phyloP scores from a whole-genome alignment of 2,888 invertebrate genomes.

The Tolmerus cingulatus region DNA sequence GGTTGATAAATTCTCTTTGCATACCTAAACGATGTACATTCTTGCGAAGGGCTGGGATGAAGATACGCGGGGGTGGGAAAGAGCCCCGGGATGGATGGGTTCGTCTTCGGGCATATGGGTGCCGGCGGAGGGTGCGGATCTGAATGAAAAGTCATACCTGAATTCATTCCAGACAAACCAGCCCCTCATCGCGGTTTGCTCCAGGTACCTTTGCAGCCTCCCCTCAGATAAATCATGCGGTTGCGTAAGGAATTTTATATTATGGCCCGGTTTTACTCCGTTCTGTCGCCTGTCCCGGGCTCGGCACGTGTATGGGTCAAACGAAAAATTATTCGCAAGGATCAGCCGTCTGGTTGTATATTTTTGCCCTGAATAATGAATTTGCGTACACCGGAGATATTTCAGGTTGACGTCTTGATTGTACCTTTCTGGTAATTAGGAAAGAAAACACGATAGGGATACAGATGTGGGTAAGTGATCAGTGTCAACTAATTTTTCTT shows the following conservation, averaged over 20 bases:
- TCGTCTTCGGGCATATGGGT: background rate
- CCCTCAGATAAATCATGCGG: conserved; percentile 37
- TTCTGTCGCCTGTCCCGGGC: background rate
- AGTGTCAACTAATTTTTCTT: conserved; percentile 30
- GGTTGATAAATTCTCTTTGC: conserved; percentile 40
- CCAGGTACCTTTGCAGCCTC: background rate
- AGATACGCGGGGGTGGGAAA: background rate
- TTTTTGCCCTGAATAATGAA: conserved; percentile 35
- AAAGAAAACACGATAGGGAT: conserved; percentile 22
- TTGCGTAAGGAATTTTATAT: conserved; percentile 42
- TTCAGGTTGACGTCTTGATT: conserved; percentile 41
- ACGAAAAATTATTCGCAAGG: conserved; percentile 34
- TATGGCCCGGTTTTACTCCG: background rate
- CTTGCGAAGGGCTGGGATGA: background rate
- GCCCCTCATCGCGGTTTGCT: background rate
- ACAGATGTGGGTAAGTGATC: conserved; percentile 21
- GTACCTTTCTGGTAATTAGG: conserved; percentile 35
- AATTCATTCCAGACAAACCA: conserved; percentile 27
- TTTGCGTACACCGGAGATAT: conserved; percentile 30
- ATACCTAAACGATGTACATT: conserved; percentile 38
- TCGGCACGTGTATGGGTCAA: conserved; percentile 23
- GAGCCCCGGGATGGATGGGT: background rate
- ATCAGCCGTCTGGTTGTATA: background rate
- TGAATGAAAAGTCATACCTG: conserved; percentile 24
- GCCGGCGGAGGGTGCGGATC: background rate